Conservation (phyloP, 1,140 invertebrate genomes). For the Heliconius hermathena region DNA sequence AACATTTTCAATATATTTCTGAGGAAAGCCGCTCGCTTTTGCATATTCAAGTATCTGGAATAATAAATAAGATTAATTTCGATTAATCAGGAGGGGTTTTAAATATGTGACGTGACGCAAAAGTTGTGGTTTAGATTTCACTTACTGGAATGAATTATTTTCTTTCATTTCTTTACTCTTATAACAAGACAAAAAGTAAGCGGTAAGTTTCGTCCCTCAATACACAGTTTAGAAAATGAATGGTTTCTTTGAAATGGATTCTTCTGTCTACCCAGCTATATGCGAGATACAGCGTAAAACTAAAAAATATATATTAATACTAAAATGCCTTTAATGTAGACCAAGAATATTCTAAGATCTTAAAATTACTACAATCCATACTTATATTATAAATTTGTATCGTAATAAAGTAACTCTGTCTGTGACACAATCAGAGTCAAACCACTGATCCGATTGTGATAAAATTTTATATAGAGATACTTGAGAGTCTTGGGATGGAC, state of each 20-base stretch:
- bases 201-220: not conserved
- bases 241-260: not conserved
- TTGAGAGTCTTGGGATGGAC: too few relatives aligned
- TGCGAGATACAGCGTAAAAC: not conserved
- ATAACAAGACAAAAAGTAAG: not conserved
- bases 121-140: not conserved
- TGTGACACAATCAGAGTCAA: too few relatives aligned
- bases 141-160: not conserved
- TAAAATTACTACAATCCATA: too few relatives aligned
- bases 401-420: too few relatives aligned
- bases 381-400: too few relatives aligned
- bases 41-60: slow-evolving; percentile 34
- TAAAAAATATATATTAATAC: not conserved
- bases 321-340: too few relatives aligned
- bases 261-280: not conserved
- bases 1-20: not conserved
- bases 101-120: too few relatives aligned
- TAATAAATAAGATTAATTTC: too few relatives aligned
- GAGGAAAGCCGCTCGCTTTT: slow-evolving; percentile 21
- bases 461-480: too few relatives aligned
- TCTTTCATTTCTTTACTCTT: not conserved
- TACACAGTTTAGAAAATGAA: not conserved
- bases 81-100: too few relatives aligned
- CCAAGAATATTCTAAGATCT: too few relatives aligned
- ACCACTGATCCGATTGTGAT: too few relatives aligned